phyloP scores from a whole-genome alignment of 2,113 vertebrate genomes.

The Calyptomena viridis region DNA sequence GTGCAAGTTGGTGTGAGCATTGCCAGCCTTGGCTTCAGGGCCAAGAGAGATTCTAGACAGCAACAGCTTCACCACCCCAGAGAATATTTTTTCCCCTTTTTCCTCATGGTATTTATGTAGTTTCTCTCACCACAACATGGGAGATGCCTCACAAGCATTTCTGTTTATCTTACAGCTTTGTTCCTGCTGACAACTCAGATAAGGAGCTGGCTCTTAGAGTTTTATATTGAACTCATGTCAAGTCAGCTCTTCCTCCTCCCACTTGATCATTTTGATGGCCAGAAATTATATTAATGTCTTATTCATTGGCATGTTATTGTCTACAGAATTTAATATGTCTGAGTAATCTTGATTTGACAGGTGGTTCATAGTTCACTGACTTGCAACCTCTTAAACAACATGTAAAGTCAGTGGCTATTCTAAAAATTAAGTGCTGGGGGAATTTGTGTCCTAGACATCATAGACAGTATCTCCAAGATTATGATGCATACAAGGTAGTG shows the following conservation, averaged over 20 bases:
- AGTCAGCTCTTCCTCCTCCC: neutral
- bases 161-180: neutral
- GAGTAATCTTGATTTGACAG: neutral
- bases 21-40: neutral
- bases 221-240: neutral
- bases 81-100: neutral
- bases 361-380: neutral
- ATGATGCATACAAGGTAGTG: neutral
- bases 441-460: neutral
- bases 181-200: neutral
- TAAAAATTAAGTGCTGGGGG: neutral
- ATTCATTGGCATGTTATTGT: neutral
- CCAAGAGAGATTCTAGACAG: neutral
- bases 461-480: neutral
- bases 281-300: neutral
- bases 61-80: neutral
- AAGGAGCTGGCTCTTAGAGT: neutral
- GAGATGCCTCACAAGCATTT: neutral
- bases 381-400: neutral
- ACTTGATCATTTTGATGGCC: neutral
- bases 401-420: neutral
- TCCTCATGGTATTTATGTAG: neutral
- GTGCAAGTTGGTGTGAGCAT: neutral
- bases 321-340: neutral
- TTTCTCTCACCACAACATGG: neutral